These are phyloP conservation scores for Drosophila affinis DNA, from an alignment of 2,888 invertebrate species.

Conservation along the genomic window DNA sequence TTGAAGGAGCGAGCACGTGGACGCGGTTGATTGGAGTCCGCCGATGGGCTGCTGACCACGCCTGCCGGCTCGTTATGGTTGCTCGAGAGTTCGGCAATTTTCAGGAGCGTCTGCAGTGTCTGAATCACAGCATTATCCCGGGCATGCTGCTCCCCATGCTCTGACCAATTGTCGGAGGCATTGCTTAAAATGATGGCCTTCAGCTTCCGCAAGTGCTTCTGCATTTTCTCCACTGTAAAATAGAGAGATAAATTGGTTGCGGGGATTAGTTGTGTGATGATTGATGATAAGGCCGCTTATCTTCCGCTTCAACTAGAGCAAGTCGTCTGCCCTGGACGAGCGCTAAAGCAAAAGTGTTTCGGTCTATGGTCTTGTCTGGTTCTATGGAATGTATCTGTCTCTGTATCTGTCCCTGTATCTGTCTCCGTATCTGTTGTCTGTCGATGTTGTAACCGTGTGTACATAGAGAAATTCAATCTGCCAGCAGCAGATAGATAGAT, in stretches of 20 bases:
- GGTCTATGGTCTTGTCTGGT: slow-evolving; percentile 6
- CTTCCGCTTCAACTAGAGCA: slow-evolving; percentile 30
- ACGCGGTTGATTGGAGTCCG: slow-evolving; percentile 44
- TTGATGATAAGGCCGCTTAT: slow-evolving; percentile 29
- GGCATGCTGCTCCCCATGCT: slow-evolving; percentile 76
- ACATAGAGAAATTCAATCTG: slow-evolving; percentile 71
- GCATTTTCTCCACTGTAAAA: slow-evolving; percentile 81
- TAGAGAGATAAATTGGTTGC: slow-evolving; percentile 5
- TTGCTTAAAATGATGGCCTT: slow-evolving; percentile 80
- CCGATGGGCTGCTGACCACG: slow-evolving; percentile 60
- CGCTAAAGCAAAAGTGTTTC: slow-evolving; percentile 68
- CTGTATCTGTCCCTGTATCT: slow-evolving; percentile 28
- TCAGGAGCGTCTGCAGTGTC: slow-evolving; percentile 81
- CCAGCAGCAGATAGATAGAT: slow-evolving; percentile 37
- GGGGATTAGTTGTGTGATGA: slow-evolving; percentile 7
- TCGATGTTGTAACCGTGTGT: slow-evolving; percentile 44
- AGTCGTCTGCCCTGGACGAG: slow-evolving; percentile 52
- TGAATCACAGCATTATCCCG: slow-evolving; percentile 81
- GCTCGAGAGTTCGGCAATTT: slow-evolving; percentile 82
- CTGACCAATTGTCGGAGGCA: slow-evolving; percentile 75
- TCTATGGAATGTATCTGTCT: slow-evolving; percentile 50
- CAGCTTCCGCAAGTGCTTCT: slow-evolving; percentile 81
- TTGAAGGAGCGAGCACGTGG: slow-evolving; percentile 68
- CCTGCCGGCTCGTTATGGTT: slow-evolving; percentile 65
- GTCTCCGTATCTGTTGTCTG: slow-evolving; percentile 9